These are phyloP conservation scores for Drosophila buzzatii DNA, from an alignment of 2,888 invertebrate genomes.

Conservation along the genomic window DNA sequence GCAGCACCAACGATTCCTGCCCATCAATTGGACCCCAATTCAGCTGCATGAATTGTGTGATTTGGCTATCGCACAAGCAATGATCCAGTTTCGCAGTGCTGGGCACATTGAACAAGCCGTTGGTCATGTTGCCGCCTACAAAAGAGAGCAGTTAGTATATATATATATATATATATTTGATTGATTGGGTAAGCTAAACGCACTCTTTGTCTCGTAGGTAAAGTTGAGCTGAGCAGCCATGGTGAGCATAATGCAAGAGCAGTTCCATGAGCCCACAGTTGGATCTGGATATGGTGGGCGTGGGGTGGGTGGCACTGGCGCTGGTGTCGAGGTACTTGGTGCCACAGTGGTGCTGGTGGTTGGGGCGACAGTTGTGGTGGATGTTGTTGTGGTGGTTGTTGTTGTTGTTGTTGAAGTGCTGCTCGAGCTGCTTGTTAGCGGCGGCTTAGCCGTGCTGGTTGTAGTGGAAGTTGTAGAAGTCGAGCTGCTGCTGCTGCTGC, in stretches of 20 bases:
- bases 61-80: conserved; percentile 83
- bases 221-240: conserved; percentile 89
- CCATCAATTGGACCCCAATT: conserved; percentile 69
- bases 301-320: conserved; percentile 77
- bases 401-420: conserved; percentile 20
- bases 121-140: conserved; percentile 79
- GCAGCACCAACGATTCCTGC: conserved; percentile 81
- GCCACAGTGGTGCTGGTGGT: conserved; percentile 26
- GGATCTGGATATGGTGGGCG: conserved; percentile 82
- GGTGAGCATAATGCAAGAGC: conserved; percentile 88
- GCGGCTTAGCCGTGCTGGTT: conserved; percentile 50
- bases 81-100: conserved; percentile 81
- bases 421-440: conserved; percentile 44
- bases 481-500: conserved; percentile 25
- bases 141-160: not conserved
- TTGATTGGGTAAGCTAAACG: not conserved
- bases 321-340: conserved; percentile 71
- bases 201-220: conserved; percentile 83
- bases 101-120: conserved; percentile 85
- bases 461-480: conserved; percentile 50
- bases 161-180: not conserved
- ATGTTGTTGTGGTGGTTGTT: conserved; percentile 2
- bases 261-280: conserved; percentile 86
- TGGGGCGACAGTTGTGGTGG: conserved; percentile 11
- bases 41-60: conserved; percentile 85